phyloP scores from a whole-genome alignment of 1,140 invertebrate species.

The Drosophila kanapiae region DNA sequence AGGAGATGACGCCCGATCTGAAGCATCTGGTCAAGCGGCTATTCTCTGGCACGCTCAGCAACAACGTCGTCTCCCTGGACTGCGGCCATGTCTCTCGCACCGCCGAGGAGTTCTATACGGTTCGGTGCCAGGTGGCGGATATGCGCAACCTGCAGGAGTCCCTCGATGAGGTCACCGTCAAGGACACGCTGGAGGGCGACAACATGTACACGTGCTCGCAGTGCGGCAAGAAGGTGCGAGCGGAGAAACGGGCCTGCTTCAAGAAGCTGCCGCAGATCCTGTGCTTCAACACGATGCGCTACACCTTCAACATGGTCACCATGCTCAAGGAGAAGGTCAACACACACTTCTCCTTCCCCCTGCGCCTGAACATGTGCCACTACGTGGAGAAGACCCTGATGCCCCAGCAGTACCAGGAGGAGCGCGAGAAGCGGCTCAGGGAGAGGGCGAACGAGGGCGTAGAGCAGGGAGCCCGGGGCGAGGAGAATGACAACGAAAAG shows the following conservation, averaged over 20 bases:
- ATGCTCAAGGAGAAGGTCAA: conserved; percentile 99
- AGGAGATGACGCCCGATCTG: conserved; percentile 97
- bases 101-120: conserved; percentile 98
- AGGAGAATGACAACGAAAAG: conserved; percentile 67
- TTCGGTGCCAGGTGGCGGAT: conserved; percentile 97
- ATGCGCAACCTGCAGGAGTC: conserved; percentile 98
- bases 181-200: conserved; percentile 97
- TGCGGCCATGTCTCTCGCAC: conserved; percentile 97
- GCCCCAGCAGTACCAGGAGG: conserved; percentile 92
- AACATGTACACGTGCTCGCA: conserved; percentile 99
- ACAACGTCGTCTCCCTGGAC: conserved; percentile 97
- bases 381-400: conserved; percentile 98
- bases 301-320: conserved; percentile 98
- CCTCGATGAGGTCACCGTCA: conserved; percentile 97
- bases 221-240: conserved; percentile 96
- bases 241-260: conserved; percentile 97
- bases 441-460: conserved; percentile 23
- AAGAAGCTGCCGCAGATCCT: conserved; percentile 96
- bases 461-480: conserved; percentile 22
- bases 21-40: conserved; percentile 96
- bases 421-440: conserved; percentile 53
- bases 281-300: conserved; percentile 99
- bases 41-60: conserved; percentile 96
- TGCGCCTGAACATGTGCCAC: conserved; percentile 96
- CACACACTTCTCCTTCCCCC: conserved; percentile 98